Evolutionary conservation across 2,797 vertebrate species (phyloP).

Genomic region (Chelonia mydas): DNA sequence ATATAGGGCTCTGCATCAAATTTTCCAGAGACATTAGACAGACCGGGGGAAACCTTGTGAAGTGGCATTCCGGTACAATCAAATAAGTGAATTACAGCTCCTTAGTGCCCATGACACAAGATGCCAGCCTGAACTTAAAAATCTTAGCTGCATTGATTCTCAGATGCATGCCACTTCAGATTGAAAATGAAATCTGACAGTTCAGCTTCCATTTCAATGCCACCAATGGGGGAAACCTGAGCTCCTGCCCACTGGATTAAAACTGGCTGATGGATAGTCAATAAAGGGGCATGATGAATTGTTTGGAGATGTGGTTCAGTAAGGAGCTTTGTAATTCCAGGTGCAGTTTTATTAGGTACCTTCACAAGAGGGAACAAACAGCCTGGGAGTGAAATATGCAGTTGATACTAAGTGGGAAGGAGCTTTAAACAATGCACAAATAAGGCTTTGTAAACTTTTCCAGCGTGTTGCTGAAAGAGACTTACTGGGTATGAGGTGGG

Average conservation of each 20-base stretch:
- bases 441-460: not conserved
- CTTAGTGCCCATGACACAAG: not conserved
- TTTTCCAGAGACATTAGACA: not conserved
- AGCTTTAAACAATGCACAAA: not conserved
- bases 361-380: not conserved
- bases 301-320: not conserved
- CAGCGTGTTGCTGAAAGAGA: not conserved
- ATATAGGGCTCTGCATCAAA: not conserved
- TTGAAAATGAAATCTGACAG: not conserved
- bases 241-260: not conserved
- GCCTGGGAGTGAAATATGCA: not conserved
- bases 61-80: no score
- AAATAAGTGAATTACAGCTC: not conserved
- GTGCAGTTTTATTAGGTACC: not conserved
- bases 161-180: not conserved
- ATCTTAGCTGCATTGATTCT: not conserved
- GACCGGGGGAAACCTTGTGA: not conserved
- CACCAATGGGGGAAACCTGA: fast-evolving
- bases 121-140: not conserved
- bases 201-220: not conserved
- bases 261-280: fast-evolving
- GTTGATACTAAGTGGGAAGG: not conserved
- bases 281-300: fast-evolving
- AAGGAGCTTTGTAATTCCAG: not conserved
- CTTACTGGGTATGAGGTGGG: not conserved